Evolutionary conservation across 2,113 vertebrate species (phyloP), one percentile per base, ranked within the genome.

Genomic region (Jaculus jaculus): DNA sequence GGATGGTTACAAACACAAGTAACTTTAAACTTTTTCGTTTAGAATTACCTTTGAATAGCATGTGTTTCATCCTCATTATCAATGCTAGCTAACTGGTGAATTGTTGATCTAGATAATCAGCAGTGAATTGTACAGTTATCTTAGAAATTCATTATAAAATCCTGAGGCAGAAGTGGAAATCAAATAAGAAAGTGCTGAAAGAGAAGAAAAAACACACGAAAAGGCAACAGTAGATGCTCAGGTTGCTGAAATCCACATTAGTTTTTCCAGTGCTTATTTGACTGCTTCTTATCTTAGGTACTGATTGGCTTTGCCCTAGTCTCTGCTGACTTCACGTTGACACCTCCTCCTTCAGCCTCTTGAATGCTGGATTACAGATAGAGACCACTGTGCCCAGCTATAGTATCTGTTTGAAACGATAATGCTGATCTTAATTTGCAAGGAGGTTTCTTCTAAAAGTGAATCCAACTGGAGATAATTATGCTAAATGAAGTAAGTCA

Each of bases 141-240:
- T 85, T 85, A 30, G 30, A 84, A 93, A 79, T 95, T 83, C 7
- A 93, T 78, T 79, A 34, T 4, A 60, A 51, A 91, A 77, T n/a
- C 6, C 30, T n/a, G 18, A 37, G 73, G 78, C 23, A 37, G 42
- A 47, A 47, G 42, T 47, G 42, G 5, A 63, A 7, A 30, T 42
- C 2, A 7, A 58, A 51, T 9, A 54, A 80, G 20, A 63, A 54
- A 12, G 54, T 54, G 13, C 73, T 60, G 84, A 17, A 2, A 83
- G 24, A 89, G 54, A 94, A 80, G 28, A 37, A 78, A 60, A 77
- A 21, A 87, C 16, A 51, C 11, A 34, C 4, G 69, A 58, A 73
- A 2, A 73, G 11, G 5, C 17, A 47, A 11, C 6, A 30, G 26
- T 66, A 77, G 32, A 11, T 42, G 63, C 30, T 75, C 58, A 32